Base-by-base conservation (phyloP, 2,113 vertebrate genomes). In the Actenoides lindsayi region DNA sequence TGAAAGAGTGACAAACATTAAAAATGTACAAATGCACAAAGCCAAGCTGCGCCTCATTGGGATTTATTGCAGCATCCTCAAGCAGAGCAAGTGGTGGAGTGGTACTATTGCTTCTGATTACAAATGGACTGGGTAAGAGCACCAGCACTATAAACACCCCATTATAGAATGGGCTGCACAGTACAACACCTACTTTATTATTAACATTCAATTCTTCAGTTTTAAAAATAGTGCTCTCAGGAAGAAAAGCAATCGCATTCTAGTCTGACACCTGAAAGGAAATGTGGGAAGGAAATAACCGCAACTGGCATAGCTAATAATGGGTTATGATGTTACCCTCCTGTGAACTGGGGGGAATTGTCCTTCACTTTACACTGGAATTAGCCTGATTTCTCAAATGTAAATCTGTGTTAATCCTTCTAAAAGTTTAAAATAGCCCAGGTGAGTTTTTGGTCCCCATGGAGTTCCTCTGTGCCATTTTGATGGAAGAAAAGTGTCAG, bases 281-380 rank as follows among this genome's bases (percentile, higher is more conserved):
- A 96, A 94, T 62, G 89, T 86, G 70, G 90, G 86, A 96, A 96
- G 93, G 90, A 97, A 96, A 92, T 91, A 95, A 92, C 92, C 88
- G 88, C 83, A 94, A 92, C 80, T 93, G 86, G 92, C 90, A 92
- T 73, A 95, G 31, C 69, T 93, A 96, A 95, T 96, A 94, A 87
- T 82, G 94, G 73, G 62, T 60, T 94, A 89, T 93, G 94, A 91
- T 92, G 86, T 79, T 96, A 84, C 83, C 35, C 83, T 92, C 56
- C 30, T 48, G 64, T 50, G 80, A 94, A 62, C 30, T 4, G 2
- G 14, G 11, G 25, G 30, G 88, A 84, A 87, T 87, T 86, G 71
- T 93, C 92, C 83, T 89, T 60, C 44, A 46, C 80, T 96, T 87
- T 79, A 76, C 57, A 65, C 70, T 63, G 54, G 89, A 96, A 83